phyloP scores from a whole-genome alignment of 2,888 invertebrate genomes.

The Hypsopygia costalis region DNA sequence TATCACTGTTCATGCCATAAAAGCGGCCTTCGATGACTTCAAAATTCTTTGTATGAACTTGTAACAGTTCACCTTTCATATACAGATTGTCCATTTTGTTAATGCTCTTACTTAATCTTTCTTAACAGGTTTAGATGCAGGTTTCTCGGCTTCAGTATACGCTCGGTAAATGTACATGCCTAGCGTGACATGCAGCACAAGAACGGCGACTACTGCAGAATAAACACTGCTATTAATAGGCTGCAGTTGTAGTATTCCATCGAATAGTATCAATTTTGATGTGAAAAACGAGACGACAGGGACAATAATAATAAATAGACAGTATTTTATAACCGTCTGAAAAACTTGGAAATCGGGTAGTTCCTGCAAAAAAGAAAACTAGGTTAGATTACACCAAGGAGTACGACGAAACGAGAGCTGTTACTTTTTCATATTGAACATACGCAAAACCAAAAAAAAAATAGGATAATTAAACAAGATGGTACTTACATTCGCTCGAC shows the following conservation, averaged over 20 bases:
- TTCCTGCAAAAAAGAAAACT: slow-evolving; percentile 71
- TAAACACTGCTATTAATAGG: slow-evolving; percentile 87
- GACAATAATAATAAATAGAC: slow-evolving; percentile 86
- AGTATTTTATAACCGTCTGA: slow-evolving; percentile 87
- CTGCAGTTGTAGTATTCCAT: slow-evolving; percentile 80
- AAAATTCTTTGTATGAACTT: slow-evolving; percentile 66
- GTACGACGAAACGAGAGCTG: too few relatives aligned
- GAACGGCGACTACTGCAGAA: slow-evolving; percentile 87
- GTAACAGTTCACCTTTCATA: slow-evolving; percentile 71
- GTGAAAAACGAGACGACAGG: slow-evolving; percentile 88
- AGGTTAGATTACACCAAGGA: slow-evolving; percentile 5
- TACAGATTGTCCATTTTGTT: slow-evolving; percentile 65
- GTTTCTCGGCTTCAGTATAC: slow-evolving; percentile 81
- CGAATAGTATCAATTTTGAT: slow-evolving; percentile 85
- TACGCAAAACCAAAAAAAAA: background rate
- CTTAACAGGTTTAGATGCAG: slow-evolving; percentile 58
- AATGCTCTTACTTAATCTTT: slow-evolving; percentile 48
- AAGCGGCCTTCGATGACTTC: slow-evolving; percentile 69
- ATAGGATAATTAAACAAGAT: too few relatives aligned
- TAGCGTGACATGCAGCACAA: slow-evolving; percentile 87
- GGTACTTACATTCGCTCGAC: slow-evolving; percentile 73
- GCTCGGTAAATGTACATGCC: slow-evolving; percentile 90
- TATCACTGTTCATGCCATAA: slow-evolving; percentile 64
- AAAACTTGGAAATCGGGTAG: slow-evolving; percentile 86
- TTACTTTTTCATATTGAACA: background rate